Percentiles rank a stretch among this genome's conserved stretches.
Evolutionary conservation across 2,797 vertebrate genomes (phyloP).

Genomic region (Siniperca obscura): DNA sequence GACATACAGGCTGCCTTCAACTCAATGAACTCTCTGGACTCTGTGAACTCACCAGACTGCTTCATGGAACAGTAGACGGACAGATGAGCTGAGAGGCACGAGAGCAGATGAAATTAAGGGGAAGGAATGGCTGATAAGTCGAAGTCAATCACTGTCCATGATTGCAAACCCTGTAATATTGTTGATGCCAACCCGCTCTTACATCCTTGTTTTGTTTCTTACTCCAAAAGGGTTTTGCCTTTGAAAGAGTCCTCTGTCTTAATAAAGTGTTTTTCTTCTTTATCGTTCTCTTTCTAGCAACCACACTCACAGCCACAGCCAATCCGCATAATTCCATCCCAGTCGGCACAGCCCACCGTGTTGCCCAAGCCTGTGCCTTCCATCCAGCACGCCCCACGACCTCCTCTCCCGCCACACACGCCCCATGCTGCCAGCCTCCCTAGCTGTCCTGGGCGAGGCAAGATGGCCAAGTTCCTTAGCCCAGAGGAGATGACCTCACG

Average conservation of each 20-base stretch:
- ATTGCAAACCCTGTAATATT: background rate
- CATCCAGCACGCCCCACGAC: constrained; percentile 84
- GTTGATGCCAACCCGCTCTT: background rate
- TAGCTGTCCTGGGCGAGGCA: constrained; percentile 92
- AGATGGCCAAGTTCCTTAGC: constrained; percentile 94
- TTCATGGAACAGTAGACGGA: constrained; percentile 6
- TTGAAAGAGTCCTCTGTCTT: background rate
- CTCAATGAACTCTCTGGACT: constrained; percentile 1
- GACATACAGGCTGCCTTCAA: constrained; percentile 51
- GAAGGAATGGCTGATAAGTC: background rate
- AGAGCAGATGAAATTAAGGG: constrained; percentile 9
- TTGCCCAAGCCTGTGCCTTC: constrained; percentile 91
- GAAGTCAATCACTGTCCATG: background rate
- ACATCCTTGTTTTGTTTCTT: background rate
- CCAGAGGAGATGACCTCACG: constrained; percentile 98
- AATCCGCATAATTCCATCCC: constrained; percentile 84
- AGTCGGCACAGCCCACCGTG: constrained; percentile 88
- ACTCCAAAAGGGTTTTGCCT: background rate
- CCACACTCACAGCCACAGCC: constrained; percentile 73
- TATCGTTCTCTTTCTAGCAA: constrained; percentile 47
- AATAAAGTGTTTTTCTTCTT: background rate
- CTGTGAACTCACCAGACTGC: constrained; percentile 20
- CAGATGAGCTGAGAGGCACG: constrained; percentile 32
- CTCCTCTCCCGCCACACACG: constrained; percentile 85
- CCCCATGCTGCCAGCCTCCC: constrained; percentile 86